phyloP scores from a whole-genome alignment of 2,797 vertebrate genomes.

The Lepilemur ruficaudatus region DNA sequence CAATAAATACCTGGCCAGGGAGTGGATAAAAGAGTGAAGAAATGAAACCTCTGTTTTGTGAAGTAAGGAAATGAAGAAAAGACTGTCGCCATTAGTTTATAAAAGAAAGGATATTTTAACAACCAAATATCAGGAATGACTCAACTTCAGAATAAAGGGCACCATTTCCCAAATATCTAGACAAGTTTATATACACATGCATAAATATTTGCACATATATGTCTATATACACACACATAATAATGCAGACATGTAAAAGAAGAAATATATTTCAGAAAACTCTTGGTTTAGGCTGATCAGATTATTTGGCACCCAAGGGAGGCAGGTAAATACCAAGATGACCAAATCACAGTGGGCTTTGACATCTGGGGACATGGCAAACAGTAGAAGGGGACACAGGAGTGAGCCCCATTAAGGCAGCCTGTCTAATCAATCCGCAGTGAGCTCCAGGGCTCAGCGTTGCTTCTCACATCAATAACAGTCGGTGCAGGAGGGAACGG shows the following conservation, averaged over 20 bases:
- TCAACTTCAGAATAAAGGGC: not conserved
- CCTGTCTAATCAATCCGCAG: not conserved
- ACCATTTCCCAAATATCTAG: not conserved
- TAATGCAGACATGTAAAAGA: not conserved
- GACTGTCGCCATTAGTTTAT: too few species aligned
- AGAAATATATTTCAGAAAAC: not conserved
- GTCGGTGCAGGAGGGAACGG: accelerated
- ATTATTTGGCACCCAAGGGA: not conserved
- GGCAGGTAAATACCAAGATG: not conserved
- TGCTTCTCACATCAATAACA: accelerated
- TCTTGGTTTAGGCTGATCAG: not conserved
- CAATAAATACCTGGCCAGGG: too few species aligned
- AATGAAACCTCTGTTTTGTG: not conserved
- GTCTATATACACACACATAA: accelerated
- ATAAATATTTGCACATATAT: not conserved
- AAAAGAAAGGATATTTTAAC: not conserved
- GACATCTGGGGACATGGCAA: not conserved
- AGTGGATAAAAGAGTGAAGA: not conserved
- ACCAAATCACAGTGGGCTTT: not conserved
- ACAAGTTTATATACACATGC: too few species aligned
- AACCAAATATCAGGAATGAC: not conserved
- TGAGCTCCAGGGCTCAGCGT: accelerated
- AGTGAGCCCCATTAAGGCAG: accelerated
- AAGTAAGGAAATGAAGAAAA: not conserved
- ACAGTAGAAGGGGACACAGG: not conserved